Base-by-base conservation (phyloP, 2,113 vertebrate genomes). In the Zosterops hypoxanthus region DNA sequence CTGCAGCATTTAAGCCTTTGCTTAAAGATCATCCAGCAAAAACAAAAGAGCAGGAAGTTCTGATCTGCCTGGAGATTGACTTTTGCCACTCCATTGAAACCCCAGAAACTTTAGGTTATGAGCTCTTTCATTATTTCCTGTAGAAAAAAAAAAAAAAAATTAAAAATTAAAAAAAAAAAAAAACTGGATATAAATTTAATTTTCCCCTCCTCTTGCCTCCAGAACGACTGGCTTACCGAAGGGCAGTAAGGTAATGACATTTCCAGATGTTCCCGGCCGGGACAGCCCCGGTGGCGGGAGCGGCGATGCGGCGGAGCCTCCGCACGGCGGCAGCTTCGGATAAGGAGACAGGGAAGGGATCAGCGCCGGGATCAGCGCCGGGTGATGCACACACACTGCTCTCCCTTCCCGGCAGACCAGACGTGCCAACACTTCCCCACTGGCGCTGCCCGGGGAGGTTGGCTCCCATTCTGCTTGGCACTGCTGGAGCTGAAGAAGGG, bases 321-420 rank as follows among this genome's bases (percentile, higher is more conserved):
- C 93, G 79, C 96, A 94, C 7, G 96, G 90, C 80, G 96, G 96
- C 97, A 95, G 86, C 76, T 94, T 82, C 14, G 36, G 70, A 34
- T 73, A 72, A 83, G 81, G 50, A 94, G 77, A 79, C 13, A 3
- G 23, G n/a, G 29, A 64, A 14, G 39, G 57, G 42, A 12, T 16
- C 24, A 42, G 53, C 8, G 47, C 34, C 33, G 55, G 33, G 68
- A 39, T 18, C 9, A 52, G 49, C 8, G 3, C 36, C 66, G 8
- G 4, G 41, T 36, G 5, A 50, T 36, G 31, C 71, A 1, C 34
- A 5, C 11, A 1, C 34, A 6, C 11, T 2, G 8, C 9, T 46
- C 33, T 15, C 53, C 42, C 28, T 6, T 18, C 82, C 49, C 42
- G 14, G 28, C 42, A 18, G 5, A 5, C 19, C 4, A 33, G 15